Conservation (phyloP, 2,113 vertebrate genomes). For the Cynocephalus volans region DNA sequence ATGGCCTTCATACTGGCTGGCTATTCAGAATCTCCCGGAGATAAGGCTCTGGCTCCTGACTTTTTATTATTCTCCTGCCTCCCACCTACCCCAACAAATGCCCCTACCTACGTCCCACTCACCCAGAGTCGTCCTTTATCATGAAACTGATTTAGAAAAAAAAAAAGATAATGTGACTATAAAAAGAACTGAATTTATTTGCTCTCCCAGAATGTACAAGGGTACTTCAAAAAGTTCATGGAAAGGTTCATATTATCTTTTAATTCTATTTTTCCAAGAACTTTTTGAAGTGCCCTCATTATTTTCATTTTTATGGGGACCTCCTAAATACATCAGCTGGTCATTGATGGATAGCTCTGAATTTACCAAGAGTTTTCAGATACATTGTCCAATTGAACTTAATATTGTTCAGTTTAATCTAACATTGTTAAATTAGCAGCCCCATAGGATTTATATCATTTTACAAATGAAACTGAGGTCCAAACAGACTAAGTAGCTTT, state of each 20-base stretch:
- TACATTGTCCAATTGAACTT: background rate
- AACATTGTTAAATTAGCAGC: background rate
- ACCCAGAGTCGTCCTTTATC: background rate
- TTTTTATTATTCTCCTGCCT: background rate
- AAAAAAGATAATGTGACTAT: background rate
- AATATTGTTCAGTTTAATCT: no score
- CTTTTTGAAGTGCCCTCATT: background rate
- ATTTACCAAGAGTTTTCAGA: background rate
- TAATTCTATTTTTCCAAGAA: no score
- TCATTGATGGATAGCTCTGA: background rate
- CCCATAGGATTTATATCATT: background rate
- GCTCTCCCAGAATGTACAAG: background rate
- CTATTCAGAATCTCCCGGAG: background rate
- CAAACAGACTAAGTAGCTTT: background rate
- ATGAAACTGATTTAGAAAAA: background rate
- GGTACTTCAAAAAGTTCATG: no score
- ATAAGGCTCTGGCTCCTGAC: background rate
- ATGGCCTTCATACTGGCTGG: background rate
- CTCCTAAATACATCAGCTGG: background rate
- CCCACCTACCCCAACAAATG: background rate
- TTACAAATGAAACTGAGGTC: constrained; percentile 9
- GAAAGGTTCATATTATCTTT: no score
- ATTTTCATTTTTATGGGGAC: background rate
- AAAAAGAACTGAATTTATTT: background rate
- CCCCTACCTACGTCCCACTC: background rate